phyloP scores from a whole-genome alignment of 2,113 vertebrate genomes.

The Climacteris rufus region DNA sequence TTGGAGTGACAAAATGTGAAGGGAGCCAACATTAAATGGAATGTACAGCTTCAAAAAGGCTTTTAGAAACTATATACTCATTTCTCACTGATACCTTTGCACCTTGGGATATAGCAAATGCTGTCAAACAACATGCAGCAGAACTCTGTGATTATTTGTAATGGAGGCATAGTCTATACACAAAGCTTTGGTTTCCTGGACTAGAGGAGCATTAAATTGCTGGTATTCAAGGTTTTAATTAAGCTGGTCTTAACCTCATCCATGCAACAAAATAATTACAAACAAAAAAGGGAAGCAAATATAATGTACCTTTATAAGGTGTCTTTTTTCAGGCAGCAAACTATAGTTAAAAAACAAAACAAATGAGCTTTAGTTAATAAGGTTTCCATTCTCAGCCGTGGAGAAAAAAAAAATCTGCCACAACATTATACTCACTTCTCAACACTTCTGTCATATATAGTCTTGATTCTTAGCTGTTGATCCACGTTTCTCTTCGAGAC shows the following conservation, averaged over 20 bases:
- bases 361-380: neutral
- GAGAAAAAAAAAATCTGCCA: neutral
- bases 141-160: neutral
- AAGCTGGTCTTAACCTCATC: neutral
- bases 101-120: neutral
- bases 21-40: neutral
- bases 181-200: neutral
- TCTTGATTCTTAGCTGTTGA: conserved; percentile 86
- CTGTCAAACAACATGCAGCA: neutral
- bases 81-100: neutral
- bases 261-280: rapidly evolving
- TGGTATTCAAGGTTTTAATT: neutral
- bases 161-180: rapidly evolving
- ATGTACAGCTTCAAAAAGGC: neutral
- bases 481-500: conserved; percentile 84
- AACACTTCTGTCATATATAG: conserved; percentile 87
- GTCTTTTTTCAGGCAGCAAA: conserved; percentile 83
- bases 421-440: conserved; percentile 80
- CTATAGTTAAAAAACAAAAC: conserved; percentile 56
- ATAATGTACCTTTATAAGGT: conserved; percentile 87
- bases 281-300: neutral
- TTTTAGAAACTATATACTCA: neutral
- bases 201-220: neutral
- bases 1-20: neutral
- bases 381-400: neutral